phyloP scores from a whole-genome alignment of 2,888 invertebrate genomes.

The Lydus trimaculatus region DNA sequence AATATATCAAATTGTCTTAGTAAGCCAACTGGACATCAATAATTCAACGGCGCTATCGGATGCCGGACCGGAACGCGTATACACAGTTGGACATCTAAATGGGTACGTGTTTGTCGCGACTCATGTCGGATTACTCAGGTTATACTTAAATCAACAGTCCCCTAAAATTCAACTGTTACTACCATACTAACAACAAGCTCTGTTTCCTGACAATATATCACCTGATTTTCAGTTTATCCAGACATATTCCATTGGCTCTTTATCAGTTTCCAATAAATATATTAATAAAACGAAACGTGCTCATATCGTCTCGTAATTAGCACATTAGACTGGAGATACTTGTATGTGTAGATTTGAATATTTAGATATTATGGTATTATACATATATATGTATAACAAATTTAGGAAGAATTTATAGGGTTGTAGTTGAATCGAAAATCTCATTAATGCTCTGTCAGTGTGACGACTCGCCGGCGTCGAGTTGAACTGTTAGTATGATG shows the following conservation, averaged over 20 bases:
- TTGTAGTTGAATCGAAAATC: constrained; percentile 33
- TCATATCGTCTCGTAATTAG: no score
- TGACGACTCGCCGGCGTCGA: constrained; percentile 40
- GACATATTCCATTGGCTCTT: background rate
- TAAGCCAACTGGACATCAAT: constrained; percentile 56
- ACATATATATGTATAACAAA: background rate
- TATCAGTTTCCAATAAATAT: background rate
- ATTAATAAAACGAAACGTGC: no score
- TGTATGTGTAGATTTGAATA: background rate
- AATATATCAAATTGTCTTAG: constrained; percentile 59
- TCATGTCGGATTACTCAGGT: constrained; percentile 42
- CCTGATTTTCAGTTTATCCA: constrained; percentile 8
- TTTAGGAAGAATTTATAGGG: constrained; percentile 1
- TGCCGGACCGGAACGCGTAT: constrained; percentile 43
- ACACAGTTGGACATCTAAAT: constrained; percentile 46
- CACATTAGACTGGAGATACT: no score
- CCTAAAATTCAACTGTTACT: constrained; percentile 15
- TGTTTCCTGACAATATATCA: constrained; percentile 15
- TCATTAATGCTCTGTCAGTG: constrained; percentile 44
- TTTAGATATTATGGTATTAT: background rate
- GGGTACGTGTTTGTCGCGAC: constrained; percentile 41
- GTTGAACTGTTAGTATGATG: constrained; percentile 40
- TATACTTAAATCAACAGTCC: constrained; percentile 41
- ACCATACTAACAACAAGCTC: constrained; percentile 6
- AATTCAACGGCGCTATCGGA: constrained; percentile 54